Evolutionary conservation across 2,797 vertebrate genomes (phyloP), one percentile per base, ranked within the genome.

Genomic region (Poecilia gillii): DNA sequence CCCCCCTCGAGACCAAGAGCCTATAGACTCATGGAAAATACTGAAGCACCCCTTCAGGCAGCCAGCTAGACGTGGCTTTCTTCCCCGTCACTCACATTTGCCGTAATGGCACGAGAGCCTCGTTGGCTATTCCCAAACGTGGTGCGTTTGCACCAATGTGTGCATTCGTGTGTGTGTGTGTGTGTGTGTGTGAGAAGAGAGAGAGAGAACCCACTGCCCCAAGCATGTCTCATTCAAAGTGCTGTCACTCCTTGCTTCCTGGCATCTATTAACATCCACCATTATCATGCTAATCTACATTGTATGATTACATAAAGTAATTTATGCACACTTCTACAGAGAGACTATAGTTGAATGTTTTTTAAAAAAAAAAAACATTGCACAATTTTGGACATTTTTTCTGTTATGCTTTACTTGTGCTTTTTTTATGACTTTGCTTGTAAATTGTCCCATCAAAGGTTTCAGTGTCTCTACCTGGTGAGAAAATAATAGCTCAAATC

Each of bases 281-380:
- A 99, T 99, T 99, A 99, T 99, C 97, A 99, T 99, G 98, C 97
- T 99, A 99, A 99, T 99, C 97, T 97, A 96, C 97, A 96, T 97
- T 98, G 97, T 98, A 97, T 98, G 97, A 98, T 98, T 98, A 98
- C 97, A 98, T 97, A 97, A 95, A 97, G 97, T 99, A 98, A 99
- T 99, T 98, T 99, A 99, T 98, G 96, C 98, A 97, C 96, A 97
- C 93, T 97, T 95, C 96, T 96, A 96, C 96, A 90, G 92, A 93
- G 91, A 97, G 95, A 95, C 89, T 89, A 88, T 94, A 94, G 93
- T 94, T 91, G 91, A 94, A 95, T 93, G 91, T 93, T 93, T 90
- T 33, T 33, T 33, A 33, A 76, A 57, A 57, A 57, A 90, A 87
- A 39, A 64, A 77, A 91, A 84, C 57, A 86, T 85, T 84, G 89